Evolutionary conservation across 2,888 invertebrate genomes (phyloP).

Genomic region (Trichogramma dendrolimi): DNA sequence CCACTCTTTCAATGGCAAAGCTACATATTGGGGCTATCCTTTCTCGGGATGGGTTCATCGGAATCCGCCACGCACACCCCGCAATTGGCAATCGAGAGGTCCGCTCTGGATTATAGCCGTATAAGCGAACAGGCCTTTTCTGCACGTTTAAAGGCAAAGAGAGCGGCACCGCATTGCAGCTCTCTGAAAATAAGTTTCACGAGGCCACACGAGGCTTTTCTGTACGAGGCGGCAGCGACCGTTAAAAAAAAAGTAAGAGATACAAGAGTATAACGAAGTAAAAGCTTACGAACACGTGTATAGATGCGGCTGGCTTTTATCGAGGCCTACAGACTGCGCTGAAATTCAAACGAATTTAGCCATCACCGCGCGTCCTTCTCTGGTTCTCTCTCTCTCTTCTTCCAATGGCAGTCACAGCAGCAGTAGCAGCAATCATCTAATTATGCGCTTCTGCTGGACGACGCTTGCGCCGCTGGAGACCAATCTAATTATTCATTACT

Average conservation of each 20-base stretch:
- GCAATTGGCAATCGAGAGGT: conserved; percentile 16
- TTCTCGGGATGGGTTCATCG: neutral
- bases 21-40: neutral
- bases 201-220: neutral
- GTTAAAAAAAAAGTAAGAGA: too few relatives aligned
- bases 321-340: neutral
- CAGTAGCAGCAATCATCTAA: conserved; percentile 24
- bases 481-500: conserved; percentile 23
- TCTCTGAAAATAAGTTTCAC: too few relatives aligned
- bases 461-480: conserved; percentile 22
- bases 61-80: conserved; percentile 4
- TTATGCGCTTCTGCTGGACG: conserved; percentile 19
- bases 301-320: too few relatives aligned
- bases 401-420: too few relatives aligned
- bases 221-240: too few relatives aligned
- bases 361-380: conserved; percentile 7
- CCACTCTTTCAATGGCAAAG: too few relatives aligned
- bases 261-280: conserved; percentile 9
- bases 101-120: too few relatives aligned
- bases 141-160: neutral
- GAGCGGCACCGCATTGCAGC: neutral
- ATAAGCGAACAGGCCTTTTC: too few relatives aligned
- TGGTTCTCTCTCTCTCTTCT: neutral
- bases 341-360: conserved; percentile 23
- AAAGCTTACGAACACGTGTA: neutral